These are phyloP conservation scores for Idaea biselata DNA, from an alignment of 2,888 invertebrate genomes.

Conservation along the genomic window DNA sequence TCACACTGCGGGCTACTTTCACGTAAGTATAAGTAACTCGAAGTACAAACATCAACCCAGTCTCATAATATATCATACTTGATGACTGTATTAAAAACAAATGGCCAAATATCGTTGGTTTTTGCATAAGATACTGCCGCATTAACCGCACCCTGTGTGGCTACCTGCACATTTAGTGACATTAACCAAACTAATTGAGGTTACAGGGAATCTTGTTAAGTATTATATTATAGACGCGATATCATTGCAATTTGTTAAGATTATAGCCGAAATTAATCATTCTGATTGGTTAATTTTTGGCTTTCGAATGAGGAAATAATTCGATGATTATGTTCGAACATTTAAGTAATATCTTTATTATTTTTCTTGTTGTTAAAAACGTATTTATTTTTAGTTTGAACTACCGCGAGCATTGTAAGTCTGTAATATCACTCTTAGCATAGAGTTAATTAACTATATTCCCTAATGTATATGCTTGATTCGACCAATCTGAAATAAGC, in stretches of 20 bases:
- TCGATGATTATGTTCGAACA: background rate
- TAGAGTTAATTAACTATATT: no score
- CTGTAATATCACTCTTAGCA: no score
- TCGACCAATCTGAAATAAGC: no score
- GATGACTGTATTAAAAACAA: slow-evolving; percentile 56
- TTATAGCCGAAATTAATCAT: slow-evolving; percentile 35
- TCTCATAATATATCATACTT: slow-evolving; percentile 14
- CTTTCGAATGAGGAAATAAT: slow-evolving; percentile 14
- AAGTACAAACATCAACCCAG: background rate
- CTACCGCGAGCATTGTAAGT: no score
- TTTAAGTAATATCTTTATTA: background rate
- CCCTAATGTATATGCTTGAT: no score
- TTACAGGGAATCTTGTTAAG: slow-evolving; percentile 63
- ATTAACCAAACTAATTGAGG: slow-evolving; percentile 54
- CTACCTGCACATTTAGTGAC: slow-evolving; percentile 46
- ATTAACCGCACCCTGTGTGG: slow-evolving; percentile 57
- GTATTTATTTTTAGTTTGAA: background rate
- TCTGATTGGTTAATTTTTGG: slow-evolving; percentile 39
- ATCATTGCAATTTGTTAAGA: slow-evolving; percentile 24
- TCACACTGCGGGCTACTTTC: slow-evolving; percentile 16
- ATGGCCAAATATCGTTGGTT: slow-evolving; percentile 52
- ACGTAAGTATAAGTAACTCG: slow-evolving; percentile 24
- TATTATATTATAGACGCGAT: slow-evolving; percentile 17
- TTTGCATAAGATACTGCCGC: slow-evolving; percentile 67
- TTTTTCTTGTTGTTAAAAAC: background rate